A percentile compares a stretch with the other conserved stretches of the same genome.
phyloP scores from a whole-genome alignment of 2,113 vertebrate species.

The Petaurus breviceps region DNA sequence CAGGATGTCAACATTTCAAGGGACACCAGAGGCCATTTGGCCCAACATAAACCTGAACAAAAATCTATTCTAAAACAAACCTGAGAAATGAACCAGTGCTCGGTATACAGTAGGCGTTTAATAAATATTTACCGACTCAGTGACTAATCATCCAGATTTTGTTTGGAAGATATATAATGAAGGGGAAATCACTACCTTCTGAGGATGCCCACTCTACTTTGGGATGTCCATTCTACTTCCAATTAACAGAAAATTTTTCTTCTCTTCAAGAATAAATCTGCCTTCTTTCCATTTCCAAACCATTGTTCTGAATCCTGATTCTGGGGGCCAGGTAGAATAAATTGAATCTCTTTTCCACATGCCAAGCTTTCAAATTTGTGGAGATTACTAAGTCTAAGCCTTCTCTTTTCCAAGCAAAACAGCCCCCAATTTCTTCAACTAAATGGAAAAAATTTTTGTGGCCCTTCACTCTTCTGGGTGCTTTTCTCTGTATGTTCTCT shows the following conservation, averaged over 20 bases:
- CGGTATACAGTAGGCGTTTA: no score
- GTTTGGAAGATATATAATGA: neutral
- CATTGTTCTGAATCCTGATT: neutral
- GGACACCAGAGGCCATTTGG: neutral
- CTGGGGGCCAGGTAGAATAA: neutral
- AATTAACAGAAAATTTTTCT: neutral
- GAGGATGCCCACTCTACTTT: no score
- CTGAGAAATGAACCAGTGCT: neutral
- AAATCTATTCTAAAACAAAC: neutral
- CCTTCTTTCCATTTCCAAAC: neutral
- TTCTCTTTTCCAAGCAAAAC: no score
- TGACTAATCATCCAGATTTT: neutral
- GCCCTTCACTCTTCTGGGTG: neutral
- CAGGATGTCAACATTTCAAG: neutral
- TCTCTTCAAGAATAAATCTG: neutral
- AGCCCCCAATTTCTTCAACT: neutral
- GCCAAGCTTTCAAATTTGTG: neutral
- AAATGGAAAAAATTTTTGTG: neutral
- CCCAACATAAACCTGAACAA: neutral
- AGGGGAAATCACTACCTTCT: no score
- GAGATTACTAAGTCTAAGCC: neutral
- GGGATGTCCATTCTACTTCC: neutral
- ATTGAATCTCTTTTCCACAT: neutral
- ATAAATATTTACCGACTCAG: neutral
- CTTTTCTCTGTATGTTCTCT: no score